A percentile compares a stretch with the other conserved stretches of the same genome.
These are phyloP conservation scores for Gymnoscelis rufifasciata DNA, from an alignment of 2,888 invertebrate species.

Conservation along the genomic window DNA sequence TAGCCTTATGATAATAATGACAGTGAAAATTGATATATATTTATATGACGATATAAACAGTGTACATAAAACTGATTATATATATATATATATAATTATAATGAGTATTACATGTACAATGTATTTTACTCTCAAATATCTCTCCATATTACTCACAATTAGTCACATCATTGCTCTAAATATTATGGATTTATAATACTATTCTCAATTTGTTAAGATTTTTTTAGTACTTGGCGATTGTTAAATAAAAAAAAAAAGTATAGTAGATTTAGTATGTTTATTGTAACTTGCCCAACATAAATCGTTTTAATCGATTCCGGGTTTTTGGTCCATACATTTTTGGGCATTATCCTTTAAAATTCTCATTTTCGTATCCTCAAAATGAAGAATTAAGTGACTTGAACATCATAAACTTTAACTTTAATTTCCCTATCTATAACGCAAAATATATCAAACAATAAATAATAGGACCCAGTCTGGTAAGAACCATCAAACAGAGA, in stretches of 20 bases:
- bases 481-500: no score
- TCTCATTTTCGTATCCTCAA: no score
- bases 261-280: neutral
- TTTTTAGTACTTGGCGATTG: neutral
- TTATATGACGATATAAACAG: neutral
- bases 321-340: conserved; percentile 2
- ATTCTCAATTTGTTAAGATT: neutral
- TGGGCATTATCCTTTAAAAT: neutral
- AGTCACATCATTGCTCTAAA: conserved; percentile 1
- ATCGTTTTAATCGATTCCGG: conserved; percentile 2
- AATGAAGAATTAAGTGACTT: no score
- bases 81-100: no score
- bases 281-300: conserved; percentile 1
- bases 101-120: neutral
- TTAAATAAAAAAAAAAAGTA: neutral
- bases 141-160: conserved; percentile 1
- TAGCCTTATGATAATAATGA: neutral
- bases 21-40: neutral
- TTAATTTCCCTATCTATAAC: no score
- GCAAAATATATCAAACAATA: no score
- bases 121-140: neutral
- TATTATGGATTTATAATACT: neutral
- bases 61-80: neutral
- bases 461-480: no score
- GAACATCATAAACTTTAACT: no score